Percentiles rank a stretch among this genome's conserved stretches.
Conservation (phyloP, 1,140 invertebrate genomes). For the Carposina sasakii region DNA sequence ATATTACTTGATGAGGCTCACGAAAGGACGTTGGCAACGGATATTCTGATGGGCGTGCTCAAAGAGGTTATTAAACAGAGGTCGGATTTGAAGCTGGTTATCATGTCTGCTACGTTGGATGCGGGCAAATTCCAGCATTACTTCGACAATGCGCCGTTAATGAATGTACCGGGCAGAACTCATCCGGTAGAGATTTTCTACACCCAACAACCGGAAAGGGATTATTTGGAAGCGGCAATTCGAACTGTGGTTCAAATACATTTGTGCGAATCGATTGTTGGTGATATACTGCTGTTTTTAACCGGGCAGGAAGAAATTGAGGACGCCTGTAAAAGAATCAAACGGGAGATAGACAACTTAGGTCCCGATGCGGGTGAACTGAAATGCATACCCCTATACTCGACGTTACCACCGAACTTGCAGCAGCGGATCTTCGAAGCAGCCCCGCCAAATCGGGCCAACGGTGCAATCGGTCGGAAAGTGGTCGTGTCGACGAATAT, state of each 20-base stretch:
- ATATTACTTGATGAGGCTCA: conserved; percentile 99
- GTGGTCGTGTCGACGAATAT: conserved; percentile 99
- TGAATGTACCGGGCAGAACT: conserved; percentile 90
- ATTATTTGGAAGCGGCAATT: conserved; percentile 99
- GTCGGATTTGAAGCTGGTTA: conserved; percentile 95
- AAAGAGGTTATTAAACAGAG: conserved; percentile 98
- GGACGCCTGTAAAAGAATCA: conserved; percentile 98
- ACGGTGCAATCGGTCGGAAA: conserved; percentile 96
- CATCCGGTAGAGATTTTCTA: conserved; percentile 92
- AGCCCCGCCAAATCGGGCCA: conserved; percentile 92
- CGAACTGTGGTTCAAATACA: conserved; percentile 99
- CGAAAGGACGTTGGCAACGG: conserved; percentile 96
- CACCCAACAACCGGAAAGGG: conserved; percentile 97
- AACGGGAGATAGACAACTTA: conserved; percentile 96
- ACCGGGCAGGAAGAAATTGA: conserved; percentile 98
- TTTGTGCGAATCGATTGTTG: conserved; percentile 96
- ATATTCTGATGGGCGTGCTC: conserved; percentile 97
- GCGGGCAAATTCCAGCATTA: conserved; percentile 99
- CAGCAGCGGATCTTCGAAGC: conserved; percentile 98
- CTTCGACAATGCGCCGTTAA: conserved; percentile 98
- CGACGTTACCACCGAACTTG: conserved; percentile 96
- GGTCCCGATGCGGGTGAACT: conserved; percentile 97
- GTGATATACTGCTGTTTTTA: conserved; percentile 96
- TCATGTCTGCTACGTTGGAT: conserved; percentile 99
- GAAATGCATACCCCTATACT: conserved; percentile 99